phyloP scores from a whole-genome alignment of 2,113 vertebrate genomes.

The Nestor notabilis region DNA sequence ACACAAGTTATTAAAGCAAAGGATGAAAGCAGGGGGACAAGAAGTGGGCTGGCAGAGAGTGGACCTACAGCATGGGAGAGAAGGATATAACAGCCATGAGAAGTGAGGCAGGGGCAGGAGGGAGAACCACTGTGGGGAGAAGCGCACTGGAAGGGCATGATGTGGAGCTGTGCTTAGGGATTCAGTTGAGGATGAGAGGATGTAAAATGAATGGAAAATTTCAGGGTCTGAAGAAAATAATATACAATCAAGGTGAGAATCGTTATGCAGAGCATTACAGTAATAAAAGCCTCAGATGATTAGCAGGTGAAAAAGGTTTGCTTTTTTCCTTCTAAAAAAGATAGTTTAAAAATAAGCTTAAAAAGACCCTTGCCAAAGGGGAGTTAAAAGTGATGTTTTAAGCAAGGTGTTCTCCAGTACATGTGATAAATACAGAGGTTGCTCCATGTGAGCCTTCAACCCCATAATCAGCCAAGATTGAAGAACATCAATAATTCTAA shows the following conservation, averaged over 20 bases:
- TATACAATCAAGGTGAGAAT: background rate
- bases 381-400: background rate
- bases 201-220: background rate
- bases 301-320: background rate
- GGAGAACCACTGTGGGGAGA: rapidly evolving
- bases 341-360: background rate
- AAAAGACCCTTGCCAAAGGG: background rate
- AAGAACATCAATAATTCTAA: background rate
- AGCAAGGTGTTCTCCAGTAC: background rate
- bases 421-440: background rate
- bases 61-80: background rate
- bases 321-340: background rate
- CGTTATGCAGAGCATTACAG: background rate
- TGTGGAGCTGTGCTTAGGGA: background rate
- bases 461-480: background rate
- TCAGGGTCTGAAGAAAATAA: background rate
- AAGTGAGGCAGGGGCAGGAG: background rate
- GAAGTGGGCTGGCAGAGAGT: background rate
- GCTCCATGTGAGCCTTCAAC: background rate
- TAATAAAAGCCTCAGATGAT: background rate
- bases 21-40: background rate
- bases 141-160: background rate
- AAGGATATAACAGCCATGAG: rapidly evolving
- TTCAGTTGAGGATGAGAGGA: background rate
- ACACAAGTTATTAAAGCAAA: background rate